Conservation (phyloP, 2,888 invertebrate genomes). For the Lottia scabra region DNA sequence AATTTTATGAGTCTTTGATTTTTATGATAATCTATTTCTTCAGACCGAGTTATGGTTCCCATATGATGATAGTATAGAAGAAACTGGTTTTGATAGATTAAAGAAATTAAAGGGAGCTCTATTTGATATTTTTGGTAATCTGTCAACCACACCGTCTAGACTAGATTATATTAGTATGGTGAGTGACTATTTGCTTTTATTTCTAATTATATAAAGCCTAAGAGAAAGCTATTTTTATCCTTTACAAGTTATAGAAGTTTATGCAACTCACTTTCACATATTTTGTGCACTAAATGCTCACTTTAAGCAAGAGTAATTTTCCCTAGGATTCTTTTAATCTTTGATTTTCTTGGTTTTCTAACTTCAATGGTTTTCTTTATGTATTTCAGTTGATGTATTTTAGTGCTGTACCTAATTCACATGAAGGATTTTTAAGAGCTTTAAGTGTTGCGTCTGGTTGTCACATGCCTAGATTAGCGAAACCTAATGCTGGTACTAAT, state of each 20-base stretch:
- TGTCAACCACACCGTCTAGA: slow-evolving; percentile 45
- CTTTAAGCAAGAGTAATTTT: too few species aligned
- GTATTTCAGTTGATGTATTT: slow-evolving; percentile 64
- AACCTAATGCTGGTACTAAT: slow-evolving; percentile 20
- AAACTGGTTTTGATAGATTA: slow-evolving; percentile 49
- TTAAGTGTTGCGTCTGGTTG: slow-evolving; percentile 63
- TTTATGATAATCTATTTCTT: background rate
- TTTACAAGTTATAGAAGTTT: background rate
- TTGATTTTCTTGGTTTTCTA: too few species aligned
- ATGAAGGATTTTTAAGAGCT: slow-evolving; percentile 67
- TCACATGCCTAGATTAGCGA: slow-evolving; percentile 61
- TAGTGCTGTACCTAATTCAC: slow-evolving; percentile 55
- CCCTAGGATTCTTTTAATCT: too few species aligned
- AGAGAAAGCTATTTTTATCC: background rate
- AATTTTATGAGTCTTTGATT: too few species aligned
- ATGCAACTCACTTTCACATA: too few species aligned
- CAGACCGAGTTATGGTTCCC: slow-evolving; percentile 66
- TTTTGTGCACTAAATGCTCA: too few species aligned
- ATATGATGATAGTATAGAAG: slow-evolving; percentile 19
- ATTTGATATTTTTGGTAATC: slow-evolving; percentile 67
- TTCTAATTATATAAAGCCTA: too few species aligned
- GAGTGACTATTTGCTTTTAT: slow-evolving; percentile 16
- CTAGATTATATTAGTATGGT: slow-evolving; percentile 67
- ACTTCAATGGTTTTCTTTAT: background rate
- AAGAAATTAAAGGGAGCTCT: slow-evolving; percentile 56